phyloP scores from a whole-genome alignment of 2,888 invertebrate species.

The Eupeodes luniger region DNA sequence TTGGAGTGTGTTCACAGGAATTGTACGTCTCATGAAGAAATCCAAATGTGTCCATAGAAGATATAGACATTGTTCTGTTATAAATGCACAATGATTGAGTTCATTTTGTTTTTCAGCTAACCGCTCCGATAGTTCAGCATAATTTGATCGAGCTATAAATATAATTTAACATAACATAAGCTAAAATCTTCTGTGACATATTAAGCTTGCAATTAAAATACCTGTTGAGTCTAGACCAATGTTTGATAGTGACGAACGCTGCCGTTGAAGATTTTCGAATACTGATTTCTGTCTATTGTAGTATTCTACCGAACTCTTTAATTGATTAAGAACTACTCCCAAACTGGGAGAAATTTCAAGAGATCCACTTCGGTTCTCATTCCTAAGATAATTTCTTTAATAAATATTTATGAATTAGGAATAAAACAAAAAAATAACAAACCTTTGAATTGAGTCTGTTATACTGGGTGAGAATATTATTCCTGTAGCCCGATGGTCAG shows the following conservation, averaged over 20 bases:
- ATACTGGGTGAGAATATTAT: slow-evolving; percentile 86
- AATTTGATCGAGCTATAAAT: slow-evolving; percentile 81
- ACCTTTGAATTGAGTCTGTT: slow-evolving; percentile 81
- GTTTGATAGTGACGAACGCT: slow-evolving; percentile 85
- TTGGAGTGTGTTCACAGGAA: slow-evolving; percentile 83
- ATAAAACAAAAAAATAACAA: not conserved
- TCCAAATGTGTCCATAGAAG: slow-evolving; percentile 92
- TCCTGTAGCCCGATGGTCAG: slow-evolving; percentile 85
- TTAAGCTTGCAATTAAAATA: slow-evolving; percentile 35
- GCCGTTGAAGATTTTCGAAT: slow-evolving; percentile 85
- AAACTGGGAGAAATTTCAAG: slow-evolving; percentile 84
- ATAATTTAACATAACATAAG: not conserved
- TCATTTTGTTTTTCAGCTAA: slow-evolving; percentile 86
- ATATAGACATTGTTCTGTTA: slow-evolving; percentile 89
- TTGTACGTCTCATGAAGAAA: slow-evolving; percentile 88
- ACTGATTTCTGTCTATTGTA: slow-evolving; percentile 85
- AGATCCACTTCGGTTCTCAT: slow-evolving; percentile 77
- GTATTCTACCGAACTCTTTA: slow-evolving; percentile 86
- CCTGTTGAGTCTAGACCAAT: slow-evolving; percentile 85
- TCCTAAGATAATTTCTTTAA: slow-evolving; percentile 46
- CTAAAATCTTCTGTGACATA: not conserved
- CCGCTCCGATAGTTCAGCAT: slow-evolving; percentile 84
- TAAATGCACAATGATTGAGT: slow-evolving; percentile 87
- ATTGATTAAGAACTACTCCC: slow-evolving; percentile 85
- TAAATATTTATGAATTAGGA: not conserved